Percentiles rank a stretch among this genome's conserved stretches.
phyloP scores from a whole-genome alignment of 2,888 invertebrate genomes.

The Drosophila subquinaria region DNA sequence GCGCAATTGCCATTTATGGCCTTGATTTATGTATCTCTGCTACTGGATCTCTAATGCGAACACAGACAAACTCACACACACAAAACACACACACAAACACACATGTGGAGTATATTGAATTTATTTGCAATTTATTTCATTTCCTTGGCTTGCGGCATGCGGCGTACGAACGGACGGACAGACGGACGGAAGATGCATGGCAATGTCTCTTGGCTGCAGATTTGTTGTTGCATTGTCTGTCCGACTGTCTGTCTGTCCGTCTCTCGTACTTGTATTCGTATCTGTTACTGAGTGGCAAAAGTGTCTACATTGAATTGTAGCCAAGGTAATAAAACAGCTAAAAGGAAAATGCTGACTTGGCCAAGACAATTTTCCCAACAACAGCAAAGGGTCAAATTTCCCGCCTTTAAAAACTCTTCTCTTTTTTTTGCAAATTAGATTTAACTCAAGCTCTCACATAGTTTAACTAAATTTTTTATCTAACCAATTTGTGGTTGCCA shows the following conservation, averaged over 20 bases:
- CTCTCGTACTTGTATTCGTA: slow-evolving; percentile 9
- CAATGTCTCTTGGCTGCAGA: slow-evolving; percentile 51
- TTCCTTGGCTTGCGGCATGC: slow-evolving; percentile 75
- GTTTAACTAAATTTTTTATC: slow-evolving; percentile 8
- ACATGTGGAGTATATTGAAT: slow-evolving; percentile 65
- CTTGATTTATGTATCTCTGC: slow-evolving; percentile 77
- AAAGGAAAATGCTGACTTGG: slow-evolving; percentile 51
- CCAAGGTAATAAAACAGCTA: slow-evolving; percentile 27
- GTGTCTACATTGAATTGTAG: slow-evolving; percentile 30
- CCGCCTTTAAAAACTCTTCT: slow-evolving; percentile 12
- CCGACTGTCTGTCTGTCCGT: not conserved
- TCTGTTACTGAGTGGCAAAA: slow-evolving; percentile 27
- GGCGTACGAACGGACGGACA: slow-evolving; percentile 42
- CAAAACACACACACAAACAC: slow-evolving; percentile 32
- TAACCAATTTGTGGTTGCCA: slow-evolving; percentile 32
- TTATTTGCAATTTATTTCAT: slow-evolving; percentile 79
- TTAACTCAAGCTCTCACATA: slow-evolving; percentile 13
- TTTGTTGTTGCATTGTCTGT: slow-evolving; percentile 36
- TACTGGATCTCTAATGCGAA: slow-evolving; percentile 78
- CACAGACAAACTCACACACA: slow-evolving; percentile 40
- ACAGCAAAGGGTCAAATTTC: slow-evolving; percentile 43
- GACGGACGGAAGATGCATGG: slow-evolving; percentile 49
- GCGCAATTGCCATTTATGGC: slow-evolving; percentile 79
- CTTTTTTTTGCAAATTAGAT: slow-evolving; percentile 11
- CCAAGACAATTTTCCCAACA: slow-evolving; percentile 37